phyloP scores from a whole-genome alignment of 2,797 vertebrate genomes.

The Holocentrus rufus region DNA sequence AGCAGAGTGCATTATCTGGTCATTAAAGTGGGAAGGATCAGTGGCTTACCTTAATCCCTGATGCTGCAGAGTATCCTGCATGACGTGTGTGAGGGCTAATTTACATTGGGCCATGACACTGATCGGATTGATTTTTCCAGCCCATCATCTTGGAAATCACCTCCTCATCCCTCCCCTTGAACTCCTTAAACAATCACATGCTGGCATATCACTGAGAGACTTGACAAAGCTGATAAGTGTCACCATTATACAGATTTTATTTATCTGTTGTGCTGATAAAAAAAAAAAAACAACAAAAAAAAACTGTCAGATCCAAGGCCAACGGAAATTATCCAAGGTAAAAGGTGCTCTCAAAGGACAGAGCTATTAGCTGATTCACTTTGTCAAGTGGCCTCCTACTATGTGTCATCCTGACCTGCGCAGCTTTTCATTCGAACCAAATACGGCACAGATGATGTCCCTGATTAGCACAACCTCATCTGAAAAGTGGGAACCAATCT shows the following conservation, averaged over 20 bases:
- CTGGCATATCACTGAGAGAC: not conserved
- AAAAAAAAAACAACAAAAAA: too few species aligned
- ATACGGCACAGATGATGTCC: too few species aligned
- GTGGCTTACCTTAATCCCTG: not conserved
- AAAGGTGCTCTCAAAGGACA: too few species aligned
- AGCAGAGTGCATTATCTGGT: constrained; percentile 1
- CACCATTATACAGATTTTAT: constrained; percentile 5
- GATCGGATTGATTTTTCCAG: constrained; percentile 40
- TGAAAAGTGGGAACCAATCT: too few species aligned
- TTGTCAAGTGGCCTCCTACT: too few species aligned
- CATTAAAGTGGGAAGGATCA: not conserved
- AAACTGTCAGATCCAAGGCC: too few species aligned
- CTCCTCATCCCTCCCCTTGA: not conserved
- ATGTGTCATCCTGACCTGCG: too few species aligned
- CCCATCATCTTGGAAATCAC: constrained; percentile 10
- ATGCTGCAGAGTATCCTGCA: not conserved
- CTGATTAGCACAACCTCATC: too few species aligned
- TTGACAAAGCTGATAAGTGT: constrained; percentile 21
- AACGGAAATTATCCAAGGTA: too few species aligned
- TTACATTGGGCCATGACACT: not conserved
- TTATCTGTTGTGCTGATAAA: not conserved
- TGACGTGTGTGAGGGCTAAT: not conserved
- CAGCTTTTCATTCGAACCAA: too few species aligned
- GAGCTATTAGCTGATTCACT: too few species aligned
- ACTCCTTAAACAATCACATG: constrained; percentile 1